Base-by-base conservation (phyloP, 2,113 vertebrate genomes). In the Oceanodroma tethys region DNA sequence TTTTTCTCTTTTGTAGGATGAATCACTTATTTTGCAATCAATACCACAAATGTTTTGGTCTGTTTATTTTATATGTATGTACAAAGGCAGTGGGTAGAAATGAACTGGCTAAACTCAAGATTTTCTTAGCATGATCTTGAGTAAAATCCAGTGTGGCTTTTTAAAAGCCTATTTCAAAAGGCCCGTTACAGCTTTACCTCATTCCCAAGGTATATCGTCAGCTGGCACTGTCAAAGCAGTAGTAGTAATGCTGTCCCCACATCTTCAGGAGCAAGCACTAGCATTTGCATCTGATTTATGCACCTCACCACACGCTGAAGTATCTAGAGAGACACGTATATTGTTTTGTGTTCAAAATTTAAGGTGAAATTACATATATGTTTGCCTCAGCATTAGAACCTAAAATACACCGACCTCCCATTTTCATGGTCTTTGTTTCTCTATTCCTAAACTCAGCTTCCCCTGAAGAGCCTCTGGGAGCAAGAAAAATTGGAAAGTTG, bases 401-500 rank as follows among this genome's bases (percentile, higher is more conserved):
- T 66, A 71, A 86, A 86, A 79, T 27, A 50, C 38, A 75, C 36
- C 5, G 1, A 62, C 53, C 40, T 60, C 59, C 48, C 67, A 85
- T 83, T 82, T 89, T 60, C 50, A 70, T 55, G 29, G 53, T 55
- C 74, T 96, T 94, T 96, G 73, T 93, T 93, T 94, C 81, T 82
- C 67, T 91, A 0, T 34, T 87, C 60, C 86, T 87, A 73, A 96
- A 80, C 70, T 85, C 81, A 82, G 81, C 81, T 87, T 95, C 58
- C 93, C 95, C 88, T 62, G 82, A 73, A 91, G 78, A 96, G 74
- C 70, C 91, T 80, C 94, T 94, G 91, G 81, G 91, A 96, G 95
- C 84, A 94, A 89, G 78, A 94, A 67, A 83, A 95, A 91, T 81
- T 96, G 97, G 95, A 94, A 96, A 86, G 94, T 86, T 95, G 91